Conservation (phyloP, 2,113 vertebrate species). For the Carollia perspicillata region DNA sequence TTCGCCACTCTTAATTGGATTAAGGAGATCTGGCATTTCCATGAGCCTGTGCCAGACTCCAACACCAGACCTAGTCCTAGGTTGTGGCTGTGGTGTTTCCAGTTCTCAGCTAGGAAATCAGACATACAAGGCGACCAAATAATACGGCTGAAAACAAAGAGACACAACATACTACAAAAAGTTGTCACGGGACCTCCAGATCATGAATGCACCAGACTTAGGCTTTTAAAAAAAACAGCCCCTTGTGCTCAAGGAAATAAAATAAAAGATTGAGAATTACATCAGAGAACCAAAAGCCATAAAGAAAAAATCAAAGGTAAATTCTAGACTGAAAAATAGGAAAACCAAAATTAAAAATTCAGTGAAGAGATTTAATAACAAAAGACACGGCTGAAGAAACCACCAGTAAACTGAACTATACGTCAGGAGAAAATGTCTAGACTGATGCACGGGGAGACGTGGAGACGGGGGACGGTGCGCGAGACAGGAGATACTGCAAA, state of each 20-base stretch:
- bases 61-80: neutral
- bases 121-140: neutral
- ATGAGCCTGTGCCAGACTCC: neutral
- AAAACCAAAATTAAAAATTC: neutral
- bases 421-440: neutral
- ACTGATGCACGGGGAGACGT: neutral
- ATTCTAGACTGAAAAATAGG: neutral
- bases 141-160: neutral
- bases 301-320: neutral
- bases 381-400: neutral
- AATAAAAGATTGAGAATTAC: neutral
- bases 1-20: neutral
- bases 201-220: neutral
- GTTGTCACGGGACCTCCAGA: neutral
- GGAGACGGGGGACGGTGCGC: fast-evolving
- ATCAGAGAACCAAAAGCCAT: neutral
- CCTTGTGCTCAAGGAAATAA: neutral
- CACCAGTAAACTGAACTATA: neutral
- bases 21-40: neutral
- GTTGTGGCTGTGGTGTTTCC: neutral
- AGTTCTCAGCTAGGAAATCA: neutral
- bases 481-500: neutral
- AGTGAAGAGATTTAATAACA: neutral
- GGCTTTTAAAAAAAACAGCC: neutral
- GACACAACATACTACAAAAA: neutral